These are phyloP conservation scores for Ricordea florida DNA, from an alignment of 92 coral and sea anemone genomes.

Conservation along the genomic window DNA sequence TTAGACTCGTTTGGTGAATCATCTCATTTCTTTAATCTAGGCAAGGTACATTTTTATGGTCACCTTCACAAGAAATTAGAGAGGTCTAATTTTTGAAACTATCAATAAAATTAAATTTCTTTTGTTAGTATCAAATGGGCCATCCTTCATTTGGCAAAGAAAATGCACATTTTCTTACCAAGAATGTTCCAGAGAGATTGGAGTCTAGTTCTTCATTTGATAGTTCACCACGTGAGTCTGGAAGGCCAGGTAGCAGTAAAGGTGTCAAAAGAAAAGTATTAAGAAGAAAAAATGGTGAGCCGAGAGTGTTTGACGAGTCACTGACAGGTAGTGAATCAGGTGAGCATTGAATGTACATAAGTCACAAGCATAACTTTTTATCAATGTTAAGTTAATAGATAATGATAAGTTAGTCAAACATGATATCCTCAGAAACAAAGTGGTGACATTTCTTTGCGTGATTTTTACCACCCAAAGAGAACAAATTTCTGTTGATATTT, in stretches of 20 bases:
- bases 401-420: not conserved
- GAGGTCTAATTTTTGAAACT: too few relatives aligned
- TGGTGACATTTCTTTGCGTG: too few relatives aligned
- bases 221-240: conserved; percentile 49
- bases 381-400: not conserved
- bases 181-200: conserved; percentile 17
- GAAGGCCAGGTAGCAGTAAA: conserved; percentile 46
- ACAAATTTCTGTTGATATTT: too few relatives aligned
- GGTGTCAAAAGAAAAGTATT: conserved; percentile 85
- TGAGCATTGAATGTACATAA: conserved; percentile 1
- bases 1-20: too few relatives aligned
- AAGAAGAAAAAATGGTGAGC: conserved; percentile 81
- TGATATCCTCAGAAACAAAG: too few relatives aligned
- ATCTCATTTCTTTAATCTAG: too few relatives aligned
- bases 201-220: conserved; percentile 35
- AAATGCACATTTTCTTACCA: conserved; percentile 34
- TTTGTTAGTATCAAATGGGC: conserved; percentile 10
- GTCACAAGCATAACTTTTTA: not conserved
- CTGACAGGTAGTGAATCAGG: conserved; percentile 86
- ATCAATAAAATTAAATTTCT: too few relatives aligned
- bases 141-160: conserved; percentile 54
- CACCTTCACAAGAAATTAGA: too few relatives aligned
- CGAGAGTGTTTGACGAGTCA: conserved; percentile 97
- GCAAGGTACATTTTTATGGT: too few relatives aligned
- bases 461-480: too few relatives aligned